Evolutionary conservation across 2,888 invertebrate species (phyloP).

Genomic region (Prosopocoilus inquinatus): DNA sequence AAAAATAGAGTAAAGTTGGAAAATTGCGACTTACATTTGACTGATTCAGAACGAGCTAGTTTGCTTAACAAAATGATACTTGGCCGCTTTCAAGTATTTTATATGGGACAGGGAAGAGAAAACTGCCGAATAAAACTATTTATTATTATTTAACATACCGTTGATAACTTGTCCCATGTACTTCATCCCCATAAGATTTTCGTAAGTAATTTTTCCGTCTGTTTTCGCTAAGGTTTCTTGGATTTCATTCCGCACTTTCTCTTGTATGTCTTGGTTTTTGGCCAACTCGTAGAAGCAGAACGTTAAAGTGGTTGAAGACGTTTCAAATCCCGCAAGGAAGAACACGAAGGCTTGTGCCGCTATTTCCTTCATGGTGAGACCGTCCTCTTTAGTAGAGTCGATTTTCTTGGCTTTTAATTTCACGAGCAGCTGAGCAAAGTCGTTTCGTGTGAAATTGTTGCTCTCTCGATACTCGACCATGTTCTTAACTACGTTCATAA

Average conservation of each 20-base stretch:
- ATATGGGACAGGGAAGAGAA: no score
- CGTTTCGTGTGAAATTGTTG: conserved; percentile 29
- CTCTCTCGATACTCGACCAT: conserved; percentile 32
- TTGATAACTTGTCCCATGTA: conserved; percentile 50
- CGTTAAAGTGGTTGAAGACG: conserved; percentile 46
- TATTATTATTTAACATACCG: conserved; percentile 36
- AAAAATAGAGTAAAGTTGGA: no score
- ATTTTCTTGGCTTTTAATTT: conserved; percentile 25
- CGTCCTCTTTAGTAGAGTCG: background rate
- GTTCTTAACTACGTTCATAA: conserved; percentile 33
- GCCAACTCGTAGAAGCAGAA: conserved; percentile 47
- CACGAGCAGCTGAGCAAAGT: conserved; percentile 44
- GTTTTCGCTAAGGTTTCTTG: conserved; percentile 34
- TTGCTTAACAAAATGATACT: no score
- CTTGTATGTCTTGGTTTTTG: conserved; percentile 45
- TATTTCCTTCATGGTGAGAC: conserved; percentile 24
- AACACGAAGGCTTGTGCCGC: conserved; percentile 46
- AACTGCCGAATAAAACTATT: no score
- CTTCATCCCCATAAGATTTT: conserved; percentile 48
- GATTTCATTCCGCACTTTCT: conserved; percentile 48
- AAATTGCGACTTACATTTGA: no score
- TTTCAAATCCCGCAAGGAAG: conserved; percentile 52
- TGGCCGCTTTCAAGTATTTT: no score
- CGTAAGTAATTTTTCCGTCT: conserved; percentile 45
- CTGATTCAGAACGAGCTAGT: no score